Conservation (phyloP, 2,888 invertebrate genomes). For the Agrenia bidenticulata region DNA sequence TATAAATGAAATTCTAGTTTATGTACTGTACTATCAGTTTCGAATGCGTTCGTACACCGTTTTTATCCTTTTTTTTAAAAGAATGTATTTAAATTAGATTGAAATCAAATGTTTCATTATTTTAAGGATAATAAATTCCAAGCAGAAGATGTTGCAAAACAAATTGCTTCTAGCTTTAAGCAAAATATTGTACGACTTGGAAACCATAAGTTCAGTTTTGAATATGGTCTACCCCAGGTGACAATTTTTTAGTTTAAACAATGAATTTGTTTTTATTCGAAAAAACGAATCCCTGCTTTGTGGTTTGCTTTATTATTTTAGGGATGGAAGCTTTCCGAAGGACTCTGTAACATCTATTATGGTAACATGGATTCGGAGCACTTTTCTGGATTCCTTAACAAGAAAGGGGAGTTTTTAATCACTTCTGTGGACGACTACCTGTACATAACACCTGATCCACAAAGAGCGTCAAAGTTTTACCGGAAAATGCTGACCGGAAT, state of each 20-base stretch:
- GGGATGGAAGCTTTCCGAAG: slow-evolving; percentile 46
- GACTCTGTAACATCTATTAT: slow-evolving; percentile 47
- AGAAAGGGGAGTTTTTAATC: slow-evolving; percentile 36
- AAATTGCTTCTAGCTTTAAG: not conserved
- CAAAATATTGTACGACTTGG: slow-evolving; percentile 31
- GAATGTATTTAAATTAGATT: too few species aligned
- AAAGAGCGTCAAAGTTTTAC: slow-evolving; percentile 26
- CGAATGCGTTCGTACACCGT: not conserved
- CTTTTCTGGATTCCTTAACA: slow-evolving; percentile 27
- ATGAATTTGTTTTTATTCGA: slow-evolving; percentile 5
- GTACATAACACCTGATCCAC: slow-evolving; percentile 33
- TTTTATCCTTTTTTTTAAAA: too few species aligned
- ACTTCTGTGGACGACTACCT: slow-evolving; percentile 47
- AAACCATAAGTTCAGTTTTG: slow-evolving; percentile 31
- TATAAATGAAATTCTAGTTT: slow-evolving; percentile 6
- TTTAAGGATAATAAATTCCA: slow-evolving; percentile 18
- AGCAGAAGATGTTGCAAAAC: slow-evolving; percentile 7
- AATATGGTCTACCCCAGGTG: slow-evolving; percentile 45
- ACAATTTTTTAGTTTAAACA: not conserved
- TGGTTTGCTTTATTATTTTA: slow-evolving; percentile 20
- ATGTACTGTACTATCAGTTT: not conserved
- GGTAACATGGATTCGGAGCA: slow-evolving; percentile 39
- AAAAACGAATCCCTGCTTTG: not conserved
- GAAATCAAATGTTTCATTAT: not conserved
- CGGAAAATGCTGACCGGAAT: slow-evolving; percentile 27